Base-by-base conservation (phyloP, 2,113 vertebrate species). In the Apistogramma diplotaenia region DNA sequence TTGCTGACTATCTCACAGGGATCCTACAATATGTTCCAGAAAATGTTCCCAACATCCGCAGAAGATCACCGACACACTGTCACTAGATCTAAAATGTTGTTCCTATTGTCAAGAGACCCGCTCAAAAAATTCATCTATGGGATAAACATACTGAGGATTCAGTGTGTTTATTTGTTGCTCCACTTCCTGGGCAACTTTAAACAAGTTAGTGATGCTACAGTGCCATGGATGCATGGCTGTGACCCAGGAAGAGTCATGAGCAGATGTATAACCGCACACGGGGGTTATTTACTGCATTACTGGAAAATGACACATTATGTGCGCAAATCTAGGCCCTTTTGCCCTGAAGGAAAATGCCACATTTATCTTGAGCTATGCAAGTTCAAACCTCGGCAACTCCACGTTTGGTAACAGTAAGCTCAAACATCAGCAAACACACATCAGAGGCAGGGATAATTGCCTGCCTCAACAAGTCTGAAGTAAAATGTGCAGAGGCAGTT, bases 401-500 rank as follows among this genome's bases (percentile, higher is more conserved):
- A 21, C n/a, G 27, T 58, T 31, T 10, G 7, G 74, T 51, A 77
- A 59, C 51, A 19, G n/a, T 16, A 67, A 77, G 40, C 37, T 6
- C 65, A 70, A 70, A 70, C 65, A 29, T 40, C 43, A 76, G 58
- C 62, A 87, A 83, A 85, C 60, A 86, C 76, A 89, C 89, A 89
- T 76, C 56, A 74, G 81, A 85, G 11, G 74, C 73, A 79, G 53
- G 25, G 27, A 89, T 75, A 85, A 76, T 21, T 85, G 79, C 86
- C 76, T 85, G 87, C 85, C 87, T 92, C 80, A 73, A 93, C 93
- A 94, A 87, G 90, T 92, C 79, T 86, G 40, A 80, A 49, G 81
- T 59, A 74, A 75, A 89, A 74, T 87, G 72, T 84, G 85, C 79
- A 31, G 49, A 82, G 80, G 54, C 85, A 85, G 88, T 87, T 81